These are phyloP conservation scores for Plebejus anna DNA, from an alignment of 2,888 invertebrate genomes.

Conservation along the genomic window DNA sequence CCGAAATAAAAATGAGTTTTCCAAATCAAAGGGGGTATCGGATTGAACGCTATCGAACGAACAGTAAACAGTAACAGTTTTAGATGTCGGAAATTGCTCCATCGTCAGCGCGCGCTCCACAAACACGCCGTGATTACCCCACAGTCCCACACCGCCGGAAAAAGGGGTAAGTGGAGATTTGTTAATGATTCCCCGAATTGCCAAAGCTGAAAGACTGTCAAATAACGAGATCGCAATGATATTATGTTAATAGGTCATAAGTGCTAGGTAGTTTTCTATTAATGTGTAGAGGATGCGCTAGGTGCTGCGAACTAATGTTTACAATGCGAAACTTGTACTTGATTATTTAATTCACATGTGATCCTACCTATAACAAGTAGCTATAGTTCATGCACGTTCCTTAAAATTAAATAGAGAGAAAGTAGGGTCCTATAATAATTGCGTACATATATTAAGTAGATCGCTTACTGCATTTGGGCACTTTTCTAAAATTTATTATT, in stretches of 20 bases:
- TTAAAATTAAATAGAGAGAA: no score
- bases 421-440: no score
- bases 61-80: conserved; percentile 41
- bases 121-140: conserved; percentile 40
- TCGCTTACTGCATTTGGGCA: background rate
- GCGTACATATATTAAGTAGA: no score
- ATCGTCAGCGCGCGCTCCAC: conserved; percentile 38
- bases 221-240: background rate
- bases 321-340: no score
- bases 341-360: no score
- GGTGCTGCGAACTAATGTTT: no score
- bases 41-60: conserved; percentile 33
- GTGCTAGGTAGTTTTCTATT: no score
- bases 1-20: conserved; percentile 10
- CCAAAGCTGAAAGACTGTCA: background rate
- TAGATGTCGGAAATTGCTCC: conserved; percentile 41
- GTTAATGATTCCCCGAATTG: background rate
- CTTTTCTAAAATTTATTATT: background rate
- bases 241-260: no score
- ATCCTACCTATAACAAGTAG: no score
- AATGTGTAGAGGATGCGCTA: no score
- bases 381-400: no score
- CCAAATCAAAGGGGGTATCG: conserved; percentile 31
- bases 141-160: conserved; percentile 39
- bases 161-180: conserved; percentile 33